phyloP scores from a whole-genome alignment of 2,797 vertebrate genomes.

The Enoplosus armatus region DNA sequence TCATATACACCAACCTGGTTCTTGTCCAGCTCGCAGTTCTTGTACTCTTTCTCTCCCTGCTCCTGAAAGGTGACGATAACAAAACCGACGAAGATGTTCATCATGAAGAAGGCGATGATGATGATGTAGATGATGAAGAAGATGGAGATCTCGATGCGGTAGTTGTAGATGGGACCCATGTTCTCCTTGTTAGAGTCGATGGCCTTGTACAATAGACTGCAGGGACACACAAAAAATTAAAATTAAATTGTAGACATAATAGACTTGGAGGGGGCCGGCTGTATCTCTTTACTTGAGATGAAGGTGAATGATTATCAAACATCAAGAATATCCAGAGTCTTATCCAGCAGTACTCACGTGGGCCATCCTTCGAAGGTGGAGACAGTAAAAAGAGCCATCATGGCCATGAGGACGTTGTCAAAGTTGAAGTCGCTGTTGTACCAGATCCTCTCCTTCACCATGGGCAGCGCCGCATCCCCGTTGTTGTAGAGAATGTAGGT shows the following conservation, averaged over 20 bases:
- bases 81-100: conserved; percentile 99
- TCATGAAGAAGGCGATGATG: conserved; percentile 99
- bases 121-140: conserved; percentile 99
- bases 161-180: conserved; percentile 96
- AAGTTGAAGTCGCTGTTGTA: conserved; percentile 99
- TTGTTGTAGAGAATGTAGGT: conserved; percentile 97
- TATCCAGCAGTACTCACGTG: conserved; percentile 88
- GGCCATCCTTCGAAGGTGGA: conserved; percentile 99
- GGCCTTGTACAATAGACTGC: conserved; percentile 95
- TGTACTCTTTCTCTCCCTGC: conserved; percentile 99
- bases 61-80: conserved; percentile 99
- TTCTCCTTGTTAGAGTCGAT: conserved; percentile 97
- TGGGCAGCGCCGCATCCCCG: conserved; percentile 91
- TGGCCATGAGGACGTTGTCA: conserved; percentile 97
- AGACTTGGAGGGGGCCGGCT: neutral
- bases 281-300: neutral
- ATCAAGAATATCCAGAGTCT: neutral
- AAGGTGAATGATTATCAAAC: neutral
- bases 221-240: conserved; percentile 42
- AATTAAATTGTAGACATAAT: neutral
- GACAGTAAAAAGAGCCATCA: conserved; percentile 99
- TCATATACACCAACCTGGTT: conserved; percentile 99
- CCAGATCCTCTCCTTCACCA: conserved; percentile 94
- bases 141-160: conserved; percentile 98
- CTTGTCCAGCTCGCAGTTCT: conserved; percentile 99